Evolutionary conservation across 2,888 invertebrate genomes (phyloP).

Genomic region (Limnephilus lunatus): DNA sequence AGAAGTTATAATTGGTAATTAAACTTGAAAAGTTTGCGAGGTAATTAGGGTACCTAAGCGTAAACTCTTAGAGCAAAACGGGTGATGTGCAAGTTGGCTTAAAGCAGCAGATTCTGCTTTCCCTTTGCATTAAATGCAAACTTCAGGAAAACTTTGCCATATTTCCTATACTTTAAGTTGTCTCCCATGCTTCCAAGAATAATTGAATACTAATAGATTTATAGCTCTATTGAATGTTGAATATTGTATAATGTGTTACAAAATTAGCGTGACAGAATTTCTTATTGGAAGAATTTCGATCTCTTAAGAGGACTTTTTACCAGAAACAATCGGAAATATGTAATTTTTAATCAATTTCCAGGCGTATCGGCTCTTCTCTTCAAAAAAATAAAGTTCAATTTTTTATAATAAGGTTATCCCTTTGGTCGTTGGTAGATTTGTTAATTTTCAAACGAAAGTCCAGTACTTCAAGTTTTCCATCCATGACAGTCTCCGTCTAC

Average conservation of each 20-base stretch:
- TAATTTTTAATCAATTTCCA: too few species aligned
- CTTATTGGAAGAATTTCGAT: neutral
- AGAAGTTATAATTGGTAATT: conserved; percentile 46
- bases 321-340: too few species aligned
- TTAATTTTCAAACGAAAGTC: too few species aligned
- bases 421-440: too few species aligned
- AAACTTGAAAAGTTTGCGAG: conserved; percentile 8
- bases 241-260: neutral
- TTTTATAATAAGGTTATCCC: too few species aligned
- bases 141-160: neutral
- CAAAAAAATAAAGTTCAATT: too few species aligned
- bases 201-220: neutral
- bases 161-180: neutral
- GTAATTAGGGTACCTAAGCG: neutral
- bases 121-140: neutral
- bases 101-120: neutral
- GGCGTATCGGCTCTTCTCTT: too few species aligned
- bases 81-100: conserved; percentile 25
- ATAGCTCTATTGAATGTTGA: neutral
- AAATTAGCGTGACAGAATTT: neutral
- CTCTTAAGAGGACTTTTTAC: neutral
- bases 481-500: too few species aligned
- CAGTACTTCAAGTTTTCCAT: too few species aligned
- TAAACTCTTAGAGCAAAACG: neutral
- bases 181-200: neutral